Evolutionary conservation across 2,888 invertebrate species (phyloP).

Genomic region (Dryobotodes eremita): DNA sequence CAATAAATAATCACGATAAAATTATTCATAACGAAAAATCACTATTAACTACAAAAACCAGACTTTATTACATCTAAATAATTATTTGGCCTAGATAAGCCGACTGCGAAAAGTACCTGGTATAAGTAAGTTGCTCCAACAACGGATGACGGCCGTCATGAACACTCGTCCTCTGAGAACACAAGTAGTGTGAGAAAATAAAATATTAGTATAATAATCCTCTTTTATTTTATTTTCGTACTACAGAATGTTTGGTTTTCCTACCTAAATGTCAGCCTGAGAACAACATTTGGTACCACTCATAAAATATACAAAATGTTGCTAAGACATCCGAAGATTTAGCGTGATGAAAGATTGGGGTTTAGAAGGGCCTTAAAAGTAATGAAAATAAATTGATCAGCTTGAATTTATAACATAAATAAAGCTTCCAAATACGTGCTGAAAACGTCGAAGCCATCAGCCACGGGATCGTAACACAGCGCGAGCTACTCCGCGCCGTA

Average conservation of each 20-base stretch:
- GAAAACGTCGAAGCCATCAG: not conserved
- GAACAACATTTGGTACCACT: constrained; percentile 9
- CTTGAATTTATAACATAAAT: constrained; percentile 50
- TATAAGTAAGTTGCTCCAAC: constrained; percentile 9
- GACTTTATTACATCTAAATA: not conserved
- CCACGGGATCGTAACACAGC: not conserved
- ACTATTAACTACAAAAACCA: not conserved
- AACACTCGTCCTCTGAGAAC: constrained; percentile 30
- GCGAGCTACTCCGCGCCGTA: constrained; percentile 24
- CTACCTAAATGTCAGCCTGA: not conserved
- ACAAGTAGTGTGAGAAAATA: constrained; percentile 37
- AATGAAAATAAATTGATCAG: constrained; percentile 45
- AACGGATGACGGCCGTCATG: constrained; percentile 36
- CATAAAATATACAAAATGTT: constrained; percentile 25
- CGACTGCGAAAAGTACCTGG: not conserved
- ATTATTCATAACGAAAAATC: not conserved
- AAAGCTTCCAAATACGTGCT: constrained; percentile 42
- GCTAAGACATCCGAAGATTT: not conserved
- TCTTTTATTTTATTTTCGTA: constrained; percentile 28
- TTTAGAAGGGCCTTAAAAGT: constrained; percentile 2
- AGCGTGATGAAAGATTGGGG: constrained; percentile 19
- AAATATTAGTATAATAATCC: constrained; percentile 43
- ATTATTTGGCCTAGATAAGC: not conserved
- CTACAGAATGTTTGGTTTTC: constrained; percentile 36
- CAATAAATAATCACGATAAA: no score